Conservation (phyloP, 2,888 invertebrate species). For the Perizoma affinitatum region DNA sequence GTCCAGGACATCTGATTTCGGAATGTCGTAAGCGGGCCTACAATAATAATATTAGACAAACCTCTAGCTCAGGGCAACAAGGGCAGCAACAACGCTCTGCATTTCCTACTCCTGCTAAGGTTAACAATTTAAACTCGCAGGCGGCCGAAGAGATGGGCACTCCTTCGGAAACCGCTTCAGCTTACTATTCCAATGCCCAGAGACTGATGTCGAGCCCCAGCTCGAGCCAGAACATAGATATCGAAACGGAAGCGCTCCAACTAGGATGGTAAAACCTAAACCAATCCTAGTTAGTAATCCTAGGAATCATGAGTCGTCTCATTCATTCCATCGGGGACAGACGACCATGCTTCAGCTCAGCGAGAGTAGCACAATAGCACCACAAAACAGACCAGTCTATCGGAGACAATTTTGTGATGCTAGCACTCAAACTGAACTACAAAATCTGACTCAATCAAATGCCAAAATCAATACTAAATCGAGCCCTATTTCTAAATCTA, state of each 20-base stretch:
- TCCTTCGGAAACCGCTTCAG: conserved; percentile 22
- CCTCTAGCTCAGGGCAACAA: neutral
- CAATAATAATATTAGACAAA: conserved; percentile 1
- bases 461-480: neutral
- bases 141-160: conserved; percentile 22
- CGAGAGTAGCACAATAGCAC: neutral
- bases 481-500: neutral
- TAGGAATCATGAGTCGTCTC: neutral
- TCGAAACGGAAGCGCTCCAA: neutral
- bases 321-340: conserved; percentile 21
- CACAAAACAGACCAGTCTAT: conserved; percentile 17
- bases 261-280: neutral
- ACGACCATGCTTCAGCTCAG: too few relatives aligned
- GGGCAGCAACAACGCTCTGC: neutral
- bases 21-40: conserved; percentile 19
- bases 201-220: conserved; percentile 1
- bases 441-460: conserved; percentile 6
- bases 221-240: neutral
- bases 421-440: conserved; percentile 14
- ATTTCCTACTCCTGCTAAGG: neutral
- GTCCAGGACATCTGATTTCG: conserved; percentile 11
- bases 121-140: conserved; percentile 29
- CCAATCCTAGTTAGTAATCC: neutral
- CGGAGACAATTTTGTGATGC: conserved; percentile 16
- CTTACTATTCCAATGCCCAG: conserved; percentile 4